Evolutionary conservation across 2,113 vertebrate species (phyloP).

Genomic region (Rhagologus leucostigma): DNA sequence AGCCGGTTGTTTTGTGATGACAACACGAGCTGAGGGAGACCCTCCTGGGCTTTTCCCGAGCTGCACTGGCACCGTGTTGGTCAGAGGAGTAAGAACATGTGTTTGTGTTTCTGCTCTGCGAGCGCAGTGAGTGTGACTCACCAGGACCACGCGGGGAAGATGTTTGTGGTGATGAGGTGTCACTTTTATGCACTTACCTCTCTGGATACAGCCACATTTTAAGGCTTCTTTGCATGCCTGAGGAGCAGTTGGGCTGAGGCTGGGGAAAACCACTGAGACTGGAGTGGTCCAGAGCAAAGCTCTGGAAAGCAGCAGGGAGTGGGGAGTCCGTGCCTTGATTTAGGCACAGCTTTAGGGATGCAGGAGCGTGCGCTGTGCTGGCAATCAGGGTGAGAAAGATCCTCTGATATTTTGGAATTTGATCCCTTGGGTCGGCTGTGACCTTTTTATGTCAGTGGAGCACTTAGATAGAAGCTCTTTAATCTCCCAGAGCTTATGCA

Average conservation of each 20-base stretch:
- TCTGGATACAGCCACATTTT: background rate
- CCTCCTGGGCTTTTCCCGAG: background rate
- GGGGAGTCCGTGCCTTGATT: background rate
- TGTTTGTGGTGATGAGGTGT: slow-evolving; percentile 42
- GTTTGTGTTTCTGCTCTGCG: background rate
- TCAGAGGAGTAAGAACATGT: background rate
- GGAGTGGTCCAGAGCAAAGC: background rate
- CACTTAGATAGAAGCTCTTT: background rate
- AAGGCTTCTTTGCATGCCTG: background rate
- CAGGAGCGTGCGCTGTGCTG: background rate
- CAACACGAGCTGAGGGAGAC: background rate
- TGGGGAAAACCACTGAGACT: background rate
- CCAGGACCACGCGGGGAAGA: background rate
- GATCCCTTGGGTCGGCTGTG: background rate
- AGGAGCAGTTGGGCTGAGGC: background rate
- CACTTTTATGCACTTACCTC: background rate
- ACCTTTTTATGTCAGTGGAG: background rate
- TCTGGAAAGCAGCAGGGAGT: fast-evolving
- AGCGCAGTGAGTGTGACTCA: background rate
- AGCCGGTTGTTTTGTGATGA: background rate
- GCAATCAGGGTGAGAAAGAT: background rate
- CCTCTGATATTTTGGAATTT: background rate
- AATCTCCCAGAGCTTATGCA: background rate
- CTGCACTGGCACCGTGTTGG: background rate
- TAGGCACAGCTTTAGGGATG: background rate